Percentiles rank a stretch among this genome's conserved stretches.
Conservation (phyloP, 2,113 vertebrate genomes). For the Columba livia region DNA sequence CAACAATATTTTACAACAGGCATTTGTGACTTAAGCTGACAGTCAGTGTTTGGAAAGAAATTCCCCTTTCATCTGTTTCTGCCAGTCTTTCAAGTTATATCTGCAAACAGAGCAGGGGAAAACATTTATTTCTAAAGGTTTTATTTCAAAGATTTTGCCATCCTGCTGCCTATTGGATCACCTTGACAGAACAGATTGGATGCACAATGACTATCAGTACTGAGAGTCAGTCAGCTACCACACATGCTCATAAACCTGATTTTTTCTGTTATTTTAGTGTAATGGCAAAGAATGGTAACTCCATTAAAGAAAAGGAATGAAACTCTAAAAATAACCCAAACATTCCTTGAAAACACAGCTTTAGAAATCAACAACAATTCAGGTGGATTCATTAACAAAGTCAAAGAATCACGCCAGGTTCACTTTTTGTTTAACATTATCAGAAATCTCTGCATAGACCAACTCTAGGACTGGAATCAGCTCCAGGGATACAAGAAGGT, state of each 20-base stretch:
- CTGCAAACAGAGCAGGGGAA: neutral
- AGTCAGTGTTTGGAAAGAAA: neutral
- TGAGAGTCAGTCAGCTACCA: neutral
- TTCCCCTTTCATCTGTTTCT: neutral
- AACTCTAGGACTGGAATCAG: neutral
- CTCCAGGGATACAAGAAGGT: neutral
- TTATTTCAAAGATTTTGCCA: neutral
- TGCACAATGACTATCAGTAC: neutral
- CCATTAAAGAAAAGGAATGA: neutral
- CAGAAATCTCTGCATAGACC: neutral
- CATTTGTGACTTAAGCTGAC: neutral
- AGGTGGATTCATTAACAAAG: neutral
- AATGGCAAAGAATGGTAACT: neutral
- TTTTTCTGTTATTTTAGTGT: neutral
- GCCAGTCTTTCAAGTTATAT: neutral
- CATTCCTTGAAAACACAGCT: neutral
- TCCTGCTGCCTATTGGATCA: neutral
- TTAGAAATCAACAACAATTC: neutral
- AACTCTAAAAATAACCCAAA: neutral
- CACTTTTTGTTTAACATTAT: neutral
- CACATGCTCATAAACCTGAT: fast-evolving
- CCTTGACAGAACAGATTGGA: neutral
- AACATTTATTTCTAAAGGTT: neutral
- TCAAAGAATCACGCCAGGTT: neutral
- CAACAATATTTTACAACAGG: neutral